phyloP scores from a whole-genome alignment of 2,797 vertebrate genomes.

The Rhynchotus rufescens region DNA sequence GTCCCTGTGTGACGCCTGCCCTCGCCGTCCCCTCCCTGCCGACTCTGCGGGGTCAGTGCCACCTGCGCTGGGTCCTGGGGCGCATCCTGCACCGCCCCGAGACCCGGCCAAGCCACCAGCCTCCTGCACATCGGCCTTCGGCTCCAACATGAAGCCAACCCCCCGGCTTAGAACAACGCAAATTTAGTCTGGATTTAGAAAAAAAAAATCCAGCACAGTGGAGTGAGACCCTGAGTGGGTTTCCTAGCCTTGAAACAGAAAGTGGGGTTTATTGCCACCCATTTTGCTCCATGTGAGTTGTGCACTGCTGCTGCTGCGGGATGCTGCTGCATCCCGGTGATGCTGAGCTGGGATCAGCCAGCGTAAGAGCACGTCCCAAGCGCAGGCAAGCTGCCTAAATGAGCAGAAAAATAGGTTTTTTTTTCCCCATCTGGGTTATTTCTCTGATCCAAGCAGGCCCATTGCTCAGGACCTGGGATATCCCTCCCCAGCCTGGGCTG shows the following conservation, averaged over 20 bases:
- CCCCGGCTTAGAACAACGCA: neutral
- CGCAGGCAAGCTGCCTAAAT: neutral
- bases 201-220: accelerated
- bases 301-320: no score
- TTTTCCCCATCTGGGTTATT: neutral
- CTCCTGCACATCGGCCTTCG: neutral
- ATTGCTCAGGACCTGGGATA: no score
- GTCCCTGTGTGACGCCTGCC: neutral
- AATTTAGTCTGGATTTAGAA: neutral
- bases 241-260: neutral
- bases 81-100: accelerated
- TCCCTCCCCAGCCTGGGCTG: neutral
- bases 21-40: accelerated
- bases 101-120: neutral
- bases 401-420: neutral
- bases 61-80: accelerated
- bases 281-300: neutral
- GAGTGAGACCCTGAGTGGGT: neutral
- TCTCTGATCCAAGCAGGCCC: neutral
- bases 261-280: neutral
- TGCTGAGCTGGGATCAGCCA: no score
- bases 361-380: no score
- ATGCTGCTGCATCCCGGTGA: no score
- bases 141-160: neutral
- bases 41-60: neutral